Evolutionary conservation across 2,113 vertebrate genomes (phyloP), one percentile per base, ranked within the genome.

Genomic region (Chionis minor): DNA sequence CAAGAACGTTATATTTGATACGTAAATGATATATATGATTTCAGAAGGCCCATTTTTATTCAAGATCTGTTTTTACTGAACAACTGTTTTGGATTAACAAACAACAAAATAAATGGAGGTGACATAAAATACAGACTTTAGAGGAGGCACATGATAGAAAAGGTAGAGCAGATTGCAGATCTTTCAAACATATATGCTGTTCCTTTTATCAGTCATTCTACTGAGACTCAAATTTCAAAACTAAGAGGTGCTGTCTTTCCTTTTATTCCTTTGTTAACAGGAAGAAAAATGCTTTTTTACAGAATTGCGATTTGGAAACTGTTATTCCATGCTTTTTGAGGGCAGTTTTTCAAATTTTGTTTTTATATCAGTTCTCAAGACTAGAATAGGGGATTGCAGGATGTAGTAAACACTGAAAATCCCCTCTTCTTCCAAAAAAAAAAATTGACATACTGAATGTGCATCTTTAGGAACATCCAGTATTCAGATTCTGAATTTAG

Each of bases 1-100:
- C n/a, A 69, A 27, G 74, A 93, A 92, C 33, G 9, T 88, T 88
- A 56, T 61, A 84, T 95, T 95, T 90, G 87, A 65, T 96, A 83
- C 18, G 8, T 93, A 96, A 91, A 81, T 92, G 35, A 82, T 88
- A 56, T 59, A 93, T 85, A 77, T 67, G 51, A 72, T 67, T 96
- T 92, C 49, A 96, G 93, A 83, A 90, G 65, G 55, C 22, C 40
- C 35, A 23, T 93, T 94, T 92, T 95, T 81, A 72, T 59, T 95
- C 78, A n/a, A 86, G 74, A 61, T 77, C 58, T 94, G 4, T 84
- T 97, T 93, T 96, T 97, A 73, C 87, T 92, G 81, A 97, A 92
- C 66, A 89, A 90, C 83, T 89, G 45, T 79, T 92, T 87, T 12
- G 5, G 58, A 47, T 73, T 90, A 85, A 96, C 94, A 96, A 94